Conservation (phyloP, 2,888 invertebrate genomes). For the Eilema sororculum region DNA sequence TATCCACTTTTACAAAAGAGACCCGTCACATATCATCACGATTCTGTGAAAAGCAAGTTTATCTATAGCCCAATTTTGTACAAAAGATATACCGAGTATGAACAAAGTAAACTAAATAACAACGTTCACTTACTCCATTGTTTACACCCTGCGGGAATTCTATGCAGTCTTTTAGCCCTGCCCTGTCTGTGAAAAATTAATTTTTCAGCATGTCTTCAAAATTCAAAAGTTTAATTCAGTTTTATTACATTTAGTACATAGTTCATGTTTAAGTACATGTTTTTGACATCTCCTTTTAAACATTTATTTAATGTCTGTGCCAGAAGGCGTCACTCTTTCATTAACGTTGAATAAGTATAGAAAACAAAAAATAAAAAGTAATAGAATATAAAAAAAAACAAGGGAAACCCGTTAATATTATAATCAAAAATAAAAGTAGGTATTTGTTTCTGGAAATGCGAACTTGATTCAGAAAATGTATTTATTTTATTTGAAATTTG, state of each 20-base stretch:
- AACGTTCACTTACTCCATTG: constrained; percentile 48
- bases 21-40: constrained; percentile 27
- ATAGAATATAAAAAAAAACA: background rate
- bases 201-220: constrained; percentile 33
- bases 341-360: background rate
- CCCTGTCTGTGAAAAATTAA: constrained; percentile 48
- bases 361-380: background rate
- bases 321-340: background rate
- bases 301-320: background rate
- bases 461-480: no score
- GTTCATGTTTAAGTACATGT: constrained; percentile 2
- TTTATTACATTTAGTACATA: background rate
- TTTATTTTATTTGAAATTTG: no score
- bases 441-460: no score
- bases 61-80: constrained; percentile 43
- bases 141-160: constrained; percentile 56
- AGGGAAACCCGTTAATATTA: no score
- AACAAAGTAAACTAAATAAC: constrained; percentile 51
- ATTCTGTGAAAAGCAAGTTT: constrained; percentile 26
- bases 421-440: no score
- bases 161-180: constrained; percentile 64
- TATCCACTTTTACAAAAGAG: constrained; percentile 17
- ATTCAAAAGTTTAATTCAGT: constrained; percentile 24
- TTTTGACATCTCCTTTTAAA: constrained; percentile 2
- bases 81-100: constrained; percentile 43